Evolutionary conservation across 2,113 vertebrate species (phyloP).

Genomic region (Brienomyrus longianalis): DNA sequence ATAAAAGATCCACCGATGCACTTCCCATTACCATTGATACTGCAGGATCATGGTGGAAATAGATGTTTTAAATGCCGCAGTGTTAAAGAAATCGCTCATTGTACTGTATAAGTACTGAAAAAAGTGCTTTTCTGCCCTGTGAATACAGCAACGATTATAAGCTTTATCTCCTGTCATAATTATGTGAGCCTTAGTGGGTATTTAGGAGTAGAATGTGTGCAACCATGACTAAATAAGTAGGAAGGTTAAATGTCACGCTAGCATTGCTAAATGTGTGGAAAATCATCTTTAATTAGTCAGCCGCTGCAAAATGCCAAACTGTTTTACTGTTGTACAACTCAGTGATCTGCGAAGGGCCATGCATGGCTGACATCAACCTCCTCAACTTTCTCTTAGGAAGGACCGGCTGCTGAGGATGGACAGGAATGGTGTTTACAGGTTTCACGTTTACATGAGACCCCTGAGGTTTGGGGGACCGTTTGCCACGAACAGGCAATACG

Average conservation of each 20-base stretch:
- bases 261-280: not conserved
- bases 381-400: not conserved
- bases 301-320: not conserved
- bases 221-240: not conserved
- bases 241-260: not conserved
- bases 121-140: not conserved
- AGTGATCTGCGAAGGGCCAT: conserved; percentile 9
- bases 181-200: not conserved
- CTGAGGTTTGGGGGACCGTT: not conserved
- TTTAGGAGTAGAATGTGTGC: not conserved
- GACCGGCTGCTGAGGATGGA: not conserved
- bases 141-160: not conserved
- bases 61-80: not conserved
- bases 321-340: not conserved
- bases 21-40: not conserved
- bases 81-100: not conserved
- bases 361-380: not conserved
- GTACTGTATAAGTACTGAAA: not conserved
- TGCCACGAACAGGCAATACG: not conserved
- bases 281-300: conserved; percentile 4
- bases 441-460: not conserved
- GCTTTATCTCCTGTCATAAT: not conserved
- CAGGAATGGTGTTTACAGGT: not conserved
- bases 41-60: not conserved
- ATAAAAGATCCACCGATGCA: not conserved